These are phyloP conservation scores for Botia almorhae DNA, from an alignment of 2,797 vertebrate species.

Conservation along the genomic window DNA sequence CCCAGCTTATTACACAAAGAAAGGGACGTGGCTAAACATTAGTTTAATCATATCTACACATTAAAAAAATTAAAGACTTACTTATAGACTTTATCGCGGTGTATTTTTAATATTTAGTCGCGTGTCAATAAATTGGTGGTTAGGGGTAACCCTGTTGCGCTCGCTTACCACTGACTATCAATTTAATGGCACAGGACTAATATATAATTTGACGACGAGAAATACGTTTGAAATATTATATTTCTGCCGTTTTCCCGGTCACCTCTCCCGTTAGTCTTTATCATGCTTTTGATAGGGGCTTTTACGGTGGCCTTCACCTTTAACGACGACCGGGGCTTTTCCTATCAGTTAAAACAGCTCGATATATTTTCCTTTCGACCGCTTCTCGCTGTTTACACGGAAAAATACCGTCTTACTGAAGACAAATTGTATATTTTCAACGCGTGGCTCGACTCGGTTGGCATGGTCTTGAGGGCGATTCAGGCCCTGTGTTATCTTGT, in stretches of 20 bases:
- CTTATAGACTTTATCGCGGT: not conserved
- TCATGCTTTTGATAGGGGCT: not conserved
- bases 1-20: slow-evolving; percentile 20
- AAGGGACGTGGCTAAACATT: slow-evolving; percentile 26
- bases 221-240: not conserved
- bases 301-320: slow-evolving; percentile 16
- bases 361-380: not conserved
- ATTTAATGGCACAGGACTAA: not conserved
- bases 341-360: not conserved
- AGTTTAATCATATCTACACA: slow-evolving; percentile 28
- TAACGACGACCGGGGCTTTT: not conserved
- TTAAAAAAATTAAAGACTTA: not conserved
- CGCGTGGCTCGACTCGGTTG: not conserved
- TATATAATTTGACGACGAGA: not conserved
- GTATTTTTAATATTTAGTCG: not conserved
- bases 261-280: not conserved
- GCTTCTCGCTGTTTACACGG: not conserved
- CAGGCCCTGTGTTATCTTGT: slow-evolving; percentile 7
- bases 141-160: slow-evolving; percentile 26
- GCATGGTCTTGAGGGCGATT: not conserved
- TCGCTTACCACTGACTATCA: not conserved
- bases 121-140: not conserved
- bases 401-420: not conserved
- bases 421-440: not conserved
- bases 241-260: not conserved